Conservation (phyloP, 2,113 vertebrate species). For the Malurus elegans region DNA sequence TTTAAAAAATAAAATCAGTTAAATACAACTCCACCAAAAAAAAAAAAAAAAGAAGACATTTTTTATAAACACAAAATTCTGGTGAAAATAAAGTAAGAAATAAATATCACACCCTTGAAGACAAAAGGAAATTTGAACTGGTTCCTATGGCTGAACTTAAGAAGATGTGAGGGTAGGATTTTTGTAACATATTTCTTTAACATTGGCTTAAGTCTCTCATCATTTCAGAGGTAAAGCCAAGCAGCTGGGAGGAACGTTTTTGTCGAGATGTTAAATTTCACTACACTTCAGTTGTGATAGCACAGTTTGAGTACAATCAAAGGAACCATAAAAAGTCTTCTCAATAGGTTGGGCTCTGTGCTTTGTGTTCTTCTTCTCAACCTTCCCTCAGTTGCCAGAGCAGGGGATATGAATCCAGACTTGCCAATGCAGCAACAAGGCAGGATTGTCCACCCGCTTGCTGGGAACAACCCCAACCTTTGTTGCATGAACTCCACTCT, state of each 20-base stretch:
- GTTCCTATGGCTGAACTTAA: conserved; percentile 56
- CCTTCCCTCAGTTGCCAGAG: conserved; percentile 63
- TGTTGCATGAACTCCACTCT: conserved; percentile 48
- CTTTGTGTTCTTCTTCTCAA: conserved; percentile 68
- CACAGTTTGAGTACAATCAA: conserved; percentile 57
- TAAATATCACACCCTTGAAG: conserved; percentile 61
- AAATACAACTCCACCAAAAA: conserved; percentile 56
- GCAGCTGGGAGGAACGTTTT: conserved; percentile 49
- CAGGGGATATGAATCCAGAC: conserved; percentile 29
- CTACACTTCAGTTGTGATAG: conserved; percentile 35
- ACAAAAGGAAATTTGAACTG: conserved; percentile 52
- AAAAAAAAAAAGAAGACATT: conserved; percentile 16
- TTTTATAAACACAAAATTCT: conserved; percentile 52
- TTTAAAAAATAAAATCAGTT: conserved; percentile 62
- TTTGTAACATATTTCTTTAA: conserved; percentile 44
- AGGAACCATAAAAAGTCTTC: conserved; percentile 64
- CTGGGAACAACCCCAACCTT: conserved; percentile 52
- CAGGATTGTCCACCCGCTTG: conserved; percentile 63
- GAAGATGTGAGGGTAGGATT: conserved; percentile 46
- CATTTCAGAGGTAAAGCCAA: conserved; percentile 53
- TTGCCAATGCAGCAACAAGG: conserved; percentile 46
- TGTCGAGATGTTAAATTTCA: conserved; percentile 19
- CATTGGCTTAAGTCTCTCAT: conserved; percentile 61
- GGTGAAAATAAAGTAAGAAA: conserved; percentile 62
- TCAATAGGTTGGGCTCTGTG: conserved; percentile 65